These are phyloP conservation scores for Noctua comes DNA, from an alignment of 2,888 invertebrate species.

Conservation along the genomic window DNA sequence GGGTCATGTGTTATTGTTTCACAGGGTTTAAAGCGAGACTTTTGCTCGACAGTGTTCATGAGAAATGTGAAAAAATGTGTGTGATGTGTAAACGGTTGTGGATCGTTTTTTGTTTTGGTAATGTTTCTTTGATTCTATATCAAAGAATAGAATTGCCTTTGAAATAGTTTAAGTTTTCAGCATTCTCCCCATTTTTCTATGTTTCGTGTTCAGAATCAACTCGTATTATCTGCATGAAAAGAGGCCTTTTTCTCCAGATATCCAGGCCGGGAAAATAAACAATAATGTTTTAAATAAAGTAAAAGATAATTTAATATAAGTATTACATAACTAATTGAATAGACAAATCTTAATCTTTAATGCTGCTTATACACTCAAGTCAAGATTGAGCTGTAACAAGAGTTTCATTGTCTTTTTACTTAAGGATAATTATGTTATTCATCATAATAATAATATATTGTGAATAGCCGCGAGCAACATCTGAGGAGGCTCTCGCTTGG, in stretches of 20 bases:
- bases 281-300: background rate
- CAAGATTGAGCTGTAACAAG: no score
- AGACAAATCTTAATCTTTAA: background rate
- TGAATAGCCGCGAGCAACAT: no score
- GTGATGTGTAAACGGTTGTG: background rate
- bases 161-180: background rate
- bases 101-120: background rate
- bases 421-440: no score
- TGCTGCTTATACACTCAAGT: no score
- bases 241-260: background rate
- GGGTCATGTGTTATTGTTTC: conserved; percentile 46
- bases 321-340: background rate
- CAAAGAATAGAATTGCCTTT: background rate
- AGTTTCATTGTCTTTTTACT: no score
- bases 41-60: conserved; percentile 21
- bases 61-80: conserved; percentile 17
- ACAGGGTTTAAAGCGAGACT: conserved; percentile 25
- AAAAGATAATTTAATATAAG: background rate
- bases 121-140: background rate
- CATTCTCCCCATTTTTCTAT: background rate
- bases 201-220: background rate
- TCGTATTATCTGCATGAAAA: background rate
- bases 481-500: no score
- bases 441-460: no score
- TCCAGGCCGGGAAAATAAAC: background rate